Conservation (phyloP, 35 echinoderm and acorn worm species). For the Stichopus chloronotus region DNA sequence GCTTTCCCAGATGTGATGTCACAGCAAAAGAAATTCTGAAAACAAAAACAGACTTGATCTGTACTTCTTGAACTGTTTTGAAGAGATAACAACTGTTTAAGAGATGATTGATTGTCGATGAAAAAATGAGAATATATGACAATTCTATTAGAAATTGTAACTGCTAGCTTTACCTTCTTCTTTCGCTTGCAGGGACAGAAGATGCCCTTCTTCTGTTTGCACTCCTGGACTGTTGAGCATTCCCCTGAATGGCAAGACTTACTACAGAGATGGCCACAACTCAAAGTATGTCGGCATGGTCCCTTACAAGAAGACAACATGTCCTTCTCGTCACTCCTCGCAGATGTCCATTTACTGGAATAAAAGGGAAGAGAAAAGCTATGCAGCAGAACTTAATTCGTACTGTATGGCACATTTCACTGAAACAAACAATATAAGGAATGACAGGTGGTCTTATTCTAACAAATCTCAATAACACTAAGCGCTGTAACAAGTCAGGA, state of each 20-base stretch:
- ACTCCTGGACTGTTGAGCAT: conserved; percentile 69
- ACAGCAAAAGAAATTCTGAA: conserved; percentile 80
- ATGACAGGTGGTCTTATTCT: too few relatives aligned
- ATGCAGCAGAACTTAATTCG: too few relatives aligned
- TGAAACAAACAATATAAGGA: too few relatives aligned
- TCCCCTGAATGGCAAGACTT: conserved; percentile 77
- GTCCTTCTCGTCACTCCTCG: conserved; percentile 49
- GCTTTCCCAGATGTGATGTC: conserved; percentile 70
- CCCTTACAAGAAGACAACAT: conserved; percentile 71
- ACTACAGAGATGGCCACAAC: conserved; percentile 78
- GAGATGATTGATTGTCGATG: not conserved
- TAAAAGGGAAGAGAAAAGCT: not conserved
- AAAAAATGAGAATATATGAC: too few relatives aligned
- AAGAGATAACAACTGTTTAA: not conserved
- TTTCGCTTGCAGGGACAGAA: conserved; percentile 73
- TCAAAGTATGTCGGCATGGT: conserved; percentile 66
- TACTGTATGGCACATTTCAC: too few relatives aligned
- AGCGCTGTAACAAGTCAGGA: too few relatives aligned
- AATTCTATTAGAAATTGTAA: too few relatives aligned
- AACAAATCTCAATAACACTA: too few relatives aligned
- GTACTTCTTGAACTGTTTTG: too few relatives aligned
- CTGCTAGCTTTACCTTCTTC: conserved; percentile 68
- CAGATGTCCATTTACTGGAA: conserved; percentile 73
- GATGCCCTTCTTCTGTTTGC: conserved; percentile 67
- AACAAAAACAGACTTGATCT: not conserved